Base-by-base conservation (phyloP, 2,888 invertebrate genomes). In the Automeris io region DNA sequence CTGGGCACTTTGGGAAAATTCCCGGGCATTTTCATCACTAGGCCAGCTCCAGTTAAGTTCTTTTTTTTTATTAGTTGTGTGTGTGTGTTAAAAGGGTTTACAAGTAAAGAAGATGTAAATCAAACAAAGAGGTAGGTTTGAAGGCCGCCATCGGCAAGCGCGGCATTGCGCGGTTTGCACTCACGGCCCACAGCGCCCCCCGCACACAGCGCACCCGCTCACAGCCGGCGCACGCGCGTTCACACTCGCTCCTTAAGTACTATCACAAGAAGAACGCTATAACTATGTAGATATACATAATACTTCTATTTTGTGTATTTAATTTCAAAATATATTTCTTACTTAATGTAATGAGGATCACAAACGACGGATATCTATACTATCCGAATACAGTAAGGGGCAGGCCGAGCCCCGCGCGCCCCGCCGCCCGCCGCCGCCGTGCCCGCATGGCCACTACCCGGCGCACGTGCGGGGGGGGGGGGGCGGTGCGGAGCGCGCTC, bases 261-360 rank as follows among this genome's bases (percentile, higher is more conserved):
- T 5, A 29, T 29, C 37, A 34, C 39, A 41, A 39, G 39, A 42
- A 40, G 41, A 43, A 47, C 43, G 39, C 42, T 33, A 39, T 43
- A 45, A 51, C 43, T 41, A 39, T 33, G 7, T 24, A 52, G 45
- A 50, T 43, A 45, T 45, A 48, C 45, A 43, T 44, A 49, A 47
- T 52, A 46, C 45, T 47, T 32, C 46, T 32, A 36, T 45, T 39
- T 42, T 39, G 42, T 47, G 46, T 45, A 51, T 52, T 50, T 50
- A 29, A 49, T 47, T 53, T 48, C 45, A 64, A 63, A 63, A 64
- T 63, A 64, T 57, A 53, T 49, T 54, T 49, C 51, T 58, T 50
- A 53, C 58, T 59, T 63, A 59, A 49, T 52, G 51, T 57, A 49
- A 55, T 58, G 55, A 63, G 54, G 64, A 65, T 65, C 64, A 65